Base-by-base conservation (phyloP, 1,140 invertebrate species). In the Platorchestia sp. region DNA sequence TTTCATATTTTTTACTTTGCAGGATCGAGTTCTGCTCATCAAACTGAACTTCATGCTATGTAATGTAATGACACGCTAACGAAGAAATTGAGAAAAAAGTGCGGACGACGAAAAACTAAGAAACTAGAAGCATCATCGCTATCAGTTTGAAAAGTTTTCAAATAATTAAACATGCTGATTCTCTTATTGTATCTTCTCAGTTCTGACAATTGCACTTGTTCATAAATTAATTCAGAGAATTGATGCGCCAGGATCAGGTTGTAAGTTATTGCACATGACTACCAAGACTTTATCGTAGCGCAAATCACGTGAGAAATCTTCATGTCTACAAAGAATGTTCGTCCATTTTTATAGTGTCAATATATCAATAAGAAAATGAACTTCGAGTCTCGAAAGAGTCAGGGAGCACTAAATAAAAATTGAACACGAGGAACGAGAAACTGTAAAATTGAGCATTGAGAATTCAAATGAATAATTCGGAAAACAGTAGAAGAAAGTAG, bases 401-500 rank as follows among this genome's bases (percentile, higher is more conserved):
- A 22, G 27, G 27, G 59, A 27, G 3, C 59, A 75, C 59, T 75
- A 36, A 1, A 75, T 75, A 10, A 75, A 36, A 75, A 75, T 75
- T 36, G 59, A 75, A 1, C 14, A 75, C 19, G 36, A 75, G 36
- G 1, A 14, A 75, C 59, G n/a, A n/a, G n/a, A n/a, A n/a, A n/a
- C n/a, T n/a, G n/a, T n/a, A n/a, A n/a, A n/a, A n/a, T n/a, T n/a
- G n/a, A n/a, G n/a, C n/a, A n/a, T n/a, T n/a, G n/a, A n/a, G n/a
- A n/a, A n/a, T 75, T 75, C 14, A 36, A 75, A 36, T 22, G 36
- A 10, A 51, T 51, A 22, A 75, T 75, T 75, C 59, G 36, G 7
- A 75, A 75, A 75, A 75, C 87, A 89, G 87, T 89, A 44, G 41
- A 42, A 42, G 87, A 41, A 41, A 89, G 87, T 89, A 89, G 87